These are phyloP conservation scores for Heptranchias perlo DNA, from an alignment of 2,113 vertebrate species.

Conservation along the genomic window DNA sequence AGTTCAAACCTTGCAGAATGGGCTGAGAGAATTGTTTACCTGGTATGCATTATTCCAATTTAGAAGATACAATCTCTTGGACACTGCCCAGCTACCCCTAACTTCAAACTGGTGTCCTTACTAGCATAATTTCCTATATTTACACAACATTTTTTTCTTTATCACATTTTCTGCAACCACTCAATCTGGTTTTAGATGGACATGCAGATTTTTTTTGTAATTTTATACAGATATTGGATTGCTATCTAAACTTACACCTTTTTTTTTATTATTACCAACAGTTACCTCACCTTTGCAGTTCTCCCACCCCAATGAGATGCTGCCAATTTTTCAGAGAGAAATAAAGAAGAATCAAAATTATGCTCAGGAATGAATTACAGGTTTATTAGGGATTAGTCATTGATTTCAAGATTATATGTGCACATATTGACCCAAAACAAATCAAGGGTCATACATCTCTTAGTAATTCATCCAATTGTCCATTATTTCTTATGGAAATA, in stretches of 20 bases:
- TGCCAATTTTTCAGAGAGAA: not conserved
- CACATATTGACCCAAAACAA: not conserved
- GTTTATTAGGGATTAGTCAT: not conserved
- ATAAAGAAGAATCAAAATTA: not conserved
- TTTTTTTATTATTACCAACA: not conserved
- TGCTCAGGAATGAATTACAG: not conserved
- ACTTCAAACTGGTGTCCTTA: not conserved
- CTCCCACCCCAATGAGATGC: not conserved
- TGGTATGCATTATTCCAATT: not conserved
- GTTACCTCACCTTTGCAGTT: not conserved
- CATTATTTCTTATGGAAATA: conserved; percentile 2
- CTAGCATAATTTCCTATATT: not conserved
- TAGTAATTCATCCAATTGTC: not conserved
- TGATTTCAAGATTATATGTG: not conserved
- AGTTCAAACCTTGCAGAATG: not conserved
- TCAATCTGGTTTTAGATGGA: not conserved
- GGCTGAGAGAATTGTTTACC: not conserved
- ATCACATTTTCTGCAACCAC: not conserved
- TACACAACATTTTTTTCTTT: not conserved
- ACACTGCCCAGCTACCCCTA: not conserved
- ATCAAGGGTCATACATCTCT: not conserved
- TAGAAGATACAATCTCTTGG: not conserved
- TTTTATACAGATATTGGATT: not conserved
- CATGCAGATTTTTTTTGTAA: not conserved
- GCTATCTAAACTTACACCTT: not conserved